These are phyloP conservation scores for Chorisops tibialis DNA, from an alignment of 2,888 invertebrate genomes.

Conservation along the genomic window DNA sequence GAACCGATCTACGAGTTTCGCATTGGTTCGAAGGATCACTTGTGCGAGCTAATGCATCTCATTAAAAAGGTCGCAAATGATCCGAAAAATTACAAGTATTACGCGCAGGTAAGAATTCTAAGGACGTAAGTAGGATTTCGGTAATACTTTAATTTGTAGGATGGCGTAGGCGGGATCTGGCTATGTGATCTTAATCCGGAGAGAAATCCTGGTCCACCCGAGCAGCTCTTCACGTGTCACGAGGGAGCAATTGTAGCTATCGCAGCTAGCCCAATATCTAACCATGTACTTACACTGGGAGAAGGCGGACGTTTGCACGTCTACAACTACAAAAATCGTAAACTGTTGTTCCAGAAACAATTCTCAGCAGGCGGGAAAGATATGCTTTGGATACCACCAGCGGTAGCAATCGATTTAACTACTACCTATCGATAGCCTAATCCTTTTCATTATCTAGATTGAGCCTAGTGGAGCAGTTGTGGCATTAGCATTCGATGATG, in stretches of 20 bases:
- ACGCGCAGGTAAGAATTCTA: slow-evolving; percentile 66
- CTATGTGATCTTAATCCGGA: slow-evolving; percentile 63
- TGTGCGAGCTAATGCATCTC: slow-evolving; percentile 45
- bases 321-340: slow-evolving; percentile 64
- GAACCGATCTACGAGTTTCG: slow-evolving; percentile 83
- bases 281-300: slow-evolving; percentile 70
- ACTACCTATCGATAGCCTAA: too few relatives aligned
- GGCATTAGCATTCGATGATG: slow-evolving; percentile 68
- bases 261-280: slow-evolving; percentile 65
- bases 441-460: slow-evolving; percentile 49
- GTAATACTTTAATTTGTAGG: slow-evolving; percentile 54
- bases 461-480: slow-evolving; percentile 64
- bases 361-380: slow-evolving; percentile 59
- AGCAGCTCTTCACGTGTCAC: slow-evolving; percentile 64
- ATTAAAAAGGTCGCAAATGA: slow-evolving; percentile 48
- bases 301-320: slow-evolving; percentile 69
- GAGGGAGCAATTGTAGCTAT: slow-evolving; percentile 71
- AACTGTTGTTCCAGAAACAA: slow-evolving; percentile 60
- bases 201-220: slow-evolving; percentile 50
- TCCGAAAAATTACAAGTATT: slow-evolving; percentile 58
- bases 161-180: slow-evolving; percentile 83
- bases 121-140: background rate
- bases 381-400: slow-evolving; percentile 68
- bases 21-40: slow-evolving; percentile 49
- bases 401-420: slow-evolving; percentile 48